Conservation (phyloP, 2,888 invertebrate species). For the Hydriomena furcata region DNA sequence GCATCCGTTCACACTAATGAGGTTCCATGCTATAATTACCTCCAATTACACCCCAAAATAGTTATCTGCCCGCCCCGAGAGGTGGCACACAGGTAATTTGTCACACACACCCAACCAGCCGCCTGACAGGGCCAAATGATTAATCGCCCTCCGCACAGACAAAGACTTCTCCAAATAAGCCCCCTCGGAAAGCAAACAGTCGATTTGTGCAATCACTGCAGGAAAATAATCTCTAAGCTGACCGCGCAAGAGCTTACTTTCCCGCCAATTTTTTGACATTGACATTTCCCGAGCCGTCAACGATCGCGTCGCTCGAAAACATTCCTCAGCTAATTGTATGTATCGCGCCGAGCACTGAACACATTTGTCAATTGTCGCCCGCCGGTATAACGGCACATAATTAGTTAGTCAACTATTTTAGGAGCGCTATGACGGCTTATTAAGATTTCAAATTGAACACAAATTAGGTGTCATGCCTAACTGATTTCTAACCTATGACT, state of each 20-base stretch:
- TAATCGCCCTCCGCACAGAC: conserved; percentile 67
- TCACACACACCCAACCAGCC: conserved; percentile 68
- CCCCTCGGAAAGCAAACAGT: conserved; percentile 71
- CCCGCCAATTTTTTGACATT: conserved; percentile 62
- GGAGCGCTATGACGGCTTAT: conserved; percentile 81
- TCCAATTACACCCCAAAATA: conserved; percentile 49
- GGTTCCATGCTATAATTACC: conserved; percentile 40
- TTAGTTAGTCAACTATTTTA: conserved; percentile 76
- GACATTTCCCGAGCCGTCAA: conserved; percentile 58
- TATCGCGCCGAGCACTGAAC: conserved; percentile 67
- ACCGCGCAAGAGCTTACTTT: conserved; percentile 59
- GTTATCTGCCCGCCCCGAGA: conserved; percentile 52
- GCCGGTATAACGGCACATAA: conserved; percentile 66
- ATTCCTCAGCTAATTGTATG: conserved; percentile 78
- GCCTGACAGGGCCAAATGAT: conserved; percentile 73
- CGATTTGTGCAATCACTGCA: conserved; percentile 67
- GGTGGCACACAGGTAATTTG: conserved; percentile 72
- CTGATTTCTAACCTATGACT: conserved; percentile 66
- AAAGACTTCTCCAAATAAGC: conserved; percentile 74
- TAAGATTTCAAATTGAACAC: conserved; percentile 81
- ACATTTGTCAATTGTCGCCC: conserved; percentile 81
- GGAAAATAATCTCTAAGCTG: conserved; percentile 63
- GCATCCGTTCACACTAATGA: conserved; percentile 30
- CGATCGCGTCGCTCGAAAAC: conserved; percentile 64
- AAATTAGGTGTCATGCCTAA: conserved; percentile 80